Base-by-base conservation (phyloP, 2,797 vertebrate genomes). In the Nasua narica region DNA sequence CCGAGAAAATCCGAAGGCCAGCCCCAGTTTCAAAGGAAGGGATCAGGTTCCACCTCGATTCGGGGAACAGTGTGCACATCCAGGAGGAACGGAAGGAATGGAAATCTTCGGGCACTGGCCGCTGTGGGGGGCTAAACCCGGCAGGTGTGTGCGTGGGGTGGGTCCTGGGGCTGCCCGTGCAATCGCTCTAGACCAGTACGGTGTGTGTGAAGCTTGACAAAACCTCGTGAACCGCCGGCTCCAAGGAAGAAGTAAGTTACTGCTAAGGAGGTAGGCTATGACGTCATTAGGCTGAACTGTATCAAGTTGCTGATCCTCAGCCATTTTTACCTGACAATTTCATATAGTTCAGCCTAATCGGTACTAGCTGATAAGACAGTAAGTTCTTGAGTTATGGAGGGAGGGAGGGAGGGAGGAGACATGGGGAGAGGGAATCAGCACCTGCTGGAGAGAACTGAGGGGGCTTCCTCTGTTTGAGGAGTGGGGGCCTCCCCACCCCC, bases 11-110 rank as follows among this genome's bases (percentile, higher is more conserved):
- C 74, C 74, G 3, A 13, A 62, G 40, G 2, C 29, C 23, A 21
- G 8, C 32, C 35, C 72, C 11, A 54, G 25, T 27, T 16, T 77
- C 43, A n/a, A 27, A 10, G 25, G 19, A 16, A 43, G 16, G 32
- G 27, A 7, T 16, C 14, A 25, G 29, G 21, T 9, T 37, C 37
- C 32, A 32, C 8, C 21, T 52, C 8, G 43, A 43, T 43, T 5
- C 7, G 43, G 23, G 48, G 76, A 15, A 13, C 25, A 2, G 43
- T 0, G 0, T 2, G 6, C 5, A 0, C 7, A 2, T 69, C 60
- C 12, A 12, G 89, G 37, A 52, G 25, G 43, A 12, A 29, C 11
- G 11, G 32, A 32, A 46, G 65, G 37, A 25, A 5, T 2, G n/a
- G 29, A 48, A 8, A 1, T 7, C 37, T 70, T 4, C 9, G 58